Conservation (phyloP, 2,888 invertebrate genomes). For the Xestia sexstrigata region DNA sequence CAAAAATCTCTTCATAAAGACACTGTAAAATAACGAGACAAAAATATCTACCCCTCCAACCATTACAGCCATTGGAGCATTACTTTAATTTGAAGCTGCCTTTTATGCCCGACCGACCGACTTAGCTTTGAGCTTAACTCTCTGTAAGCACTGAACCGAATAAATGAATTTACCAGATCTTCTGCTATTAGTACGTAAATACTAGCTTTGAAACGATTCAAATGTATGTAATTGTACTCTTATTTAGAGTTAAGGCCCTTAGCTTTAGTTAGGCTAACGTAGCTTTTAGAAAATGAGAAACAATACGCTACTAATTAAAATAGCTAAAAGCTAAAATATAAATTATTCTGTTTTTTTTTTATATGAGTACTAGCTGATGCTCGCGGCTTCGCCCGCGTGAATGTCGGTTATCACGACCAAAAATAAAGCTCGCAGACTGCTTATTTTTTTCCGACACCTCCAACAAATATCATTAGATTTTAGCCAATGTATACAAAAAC, state of each 20-base stretch:
- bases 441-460: too few species aligned
- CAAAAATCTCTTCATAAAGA: background rate
- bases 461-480: too few species aligned
- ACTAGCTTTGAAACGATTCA: constrained; percentile 25
- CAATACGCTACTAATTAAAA: background rate
- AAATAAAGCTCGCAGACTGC: too few species aligned
- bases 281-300: background rate
- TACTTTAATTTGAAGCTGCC: constrained; percentile 46
- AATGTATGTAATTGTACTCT: constrained; percentile 26
- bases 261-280: background rate
- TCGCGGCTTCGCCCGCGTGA: too few species aligned
- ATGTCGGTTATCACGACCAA: too few species aligned
- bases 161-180: constrained; percentile 37
- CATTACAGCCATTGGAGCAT: constrained; percentile 29
- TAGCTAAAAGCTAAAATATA: background rate
- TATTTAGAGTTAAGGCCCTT: background rate
- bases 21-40: constrained; percentile 5
- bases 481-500: too few species aligned
- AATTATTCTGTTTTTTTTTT: background rate
- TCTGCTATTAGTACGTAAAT: constrained; percentile 28
- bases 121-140: constrained; percentile 34
- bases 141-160: constrained; percentile 39
- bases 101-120: constrained; percentile 2
- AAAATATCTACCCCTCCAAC: constrained; percentile 7
- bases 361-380: too few species aligned